Evolutionary conservation across 2,113 vertebrate species (phyloP).

Genomic region (Phrynosoma blainvillii): DNA sequence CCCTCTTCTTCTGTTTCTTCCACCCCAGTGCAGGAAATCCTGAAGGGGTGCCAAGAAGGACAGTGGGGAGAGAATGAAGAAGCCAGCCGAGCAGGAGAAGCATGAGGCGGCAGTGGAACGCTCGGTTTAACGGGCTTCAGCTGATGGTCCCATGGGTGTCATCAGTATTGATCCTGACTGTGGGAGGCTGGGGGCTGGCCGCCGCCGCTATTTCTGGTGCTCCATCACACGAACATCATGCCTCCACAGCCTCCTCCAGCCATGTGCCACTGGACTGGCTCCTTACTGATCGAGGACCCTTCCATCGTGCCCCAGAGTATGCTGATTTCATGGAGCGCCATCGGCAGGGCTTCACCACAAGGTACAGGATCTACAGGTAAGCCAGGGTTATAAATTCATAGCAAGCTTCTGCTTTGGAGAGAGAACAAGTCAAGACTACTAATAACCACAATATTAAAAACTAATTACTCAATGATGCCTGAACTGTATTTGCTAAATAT

Average conservation of each 20-base stretch:
- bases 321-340: constrained; percentile 93
- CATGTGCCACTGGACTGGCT: constrained; percentile 92
- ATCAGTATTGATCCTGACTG: constrained; percentile 55
- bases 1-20: background rate
- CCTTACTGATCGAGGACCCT: constrained; percentile 94
- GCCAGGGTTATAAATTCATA: constrained; percentile 14
- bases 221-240: constrained; percentile 66
- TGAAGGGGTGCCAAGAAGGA: constrained; percentile 42
- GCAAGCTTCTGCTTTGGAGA: no score
- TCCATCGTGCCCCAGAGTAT: constrained; percentile 94
- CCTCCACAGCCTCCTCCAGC: constrained; percentile 43
- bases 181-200: constrained; percentile 45
- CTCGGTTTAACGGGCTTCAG: constrained; percentile 77
- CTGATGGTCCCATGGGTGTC: constrained; percentile 80
- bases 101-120: constrained; percentile 86
- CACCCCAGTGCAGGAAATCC: constrained; percentile 67
- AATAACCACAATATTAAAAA: no score
- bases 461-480: no score
- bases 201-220: constrained; percentile 49
- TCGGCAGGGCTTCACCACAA: constrained; percentile 96
- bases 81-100: constrained; percentile 74
- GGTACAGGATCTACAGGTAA: constrained; percentile 99
- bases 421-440: background rate
- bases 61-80: constrained; percentile 83
- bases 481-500: no score